Percentiles rank a stretch among this genome's conserved stretches.
These are phyloP conservation scores for Moxostoma hubbsi DNA, from an alignment of 2,797 vertebrate species.

Conservation along the genomic window DNA sequence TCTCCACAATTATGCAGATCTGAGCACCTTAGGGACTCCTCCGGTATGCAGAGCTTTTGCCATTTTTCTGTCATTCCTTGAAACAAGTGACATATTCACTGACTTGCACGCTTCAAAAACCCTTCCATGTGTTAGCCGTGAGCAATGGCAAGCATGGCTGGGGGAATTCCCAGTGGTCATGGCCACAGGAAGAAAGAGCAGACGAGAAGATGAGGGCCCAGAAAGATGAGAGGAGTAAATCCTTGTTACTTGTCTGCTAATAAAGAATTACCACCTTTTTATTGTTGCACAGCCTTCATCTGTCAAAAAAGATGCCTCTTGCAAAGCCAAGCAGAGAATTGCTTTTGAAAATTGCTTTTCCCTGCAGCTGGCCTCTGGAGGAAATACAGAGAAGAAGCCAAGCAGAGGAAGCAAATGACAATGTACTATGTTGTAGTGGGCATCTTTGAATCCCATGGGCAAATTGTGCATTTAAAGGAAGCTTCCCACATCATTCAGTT, in stretches of 20 bases:
- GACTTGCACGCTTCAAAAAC: constrained; percentile 13
- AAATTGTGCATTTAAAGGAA: constrained; percentile 44
- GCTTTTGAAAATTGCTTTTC: constrained; percentile 75
- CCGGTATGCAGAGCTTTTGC: constrained; percentile 18
- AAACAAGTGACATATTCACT: constrained; percentile 2
- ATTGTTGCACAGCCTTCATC: constrained; percentile 68
- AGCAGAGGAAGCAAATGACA: constrained; percentile 56
- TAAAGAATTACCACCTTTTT: constrained; percentile 76
- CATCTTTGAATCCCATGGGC: constrained; percentile 56
- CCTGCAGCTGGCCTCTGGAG: constrained; percentile 65
- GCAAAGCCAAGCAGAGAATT: constrained; percentile 72
- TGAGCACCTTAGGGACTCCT: constrained; percentile 48
- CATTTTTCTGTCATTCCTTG: constrained; percentile 6
- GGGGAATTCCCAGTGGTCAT: constrained; percentile 54
- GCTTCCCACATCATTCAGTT: constrained; percentile 20
- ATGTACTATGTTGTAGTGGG: constrained; percentile 52
- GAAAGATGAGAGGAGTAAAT: constrained; percentile 72
- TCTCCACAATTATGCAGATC: constrained; percentile 61
- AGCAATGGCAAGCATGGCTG: constrained; percentile 27
- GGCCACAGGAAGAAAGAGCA: constrained; percentile 34
- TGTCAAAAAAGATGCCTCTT: constrained; percentile 60
- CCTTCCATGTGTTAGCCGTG: constrained; percentile 33
- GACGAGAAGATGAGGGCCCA: constrained; percentile 25
- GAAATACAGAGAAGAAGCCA: constrained; percentile 57
- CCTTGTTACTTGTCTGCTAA: constrained; percentile 76